phyloP scores from a whole-genome alignment of 2,797 vertebrate species.

The Notamacropus eugenii region DNA sequence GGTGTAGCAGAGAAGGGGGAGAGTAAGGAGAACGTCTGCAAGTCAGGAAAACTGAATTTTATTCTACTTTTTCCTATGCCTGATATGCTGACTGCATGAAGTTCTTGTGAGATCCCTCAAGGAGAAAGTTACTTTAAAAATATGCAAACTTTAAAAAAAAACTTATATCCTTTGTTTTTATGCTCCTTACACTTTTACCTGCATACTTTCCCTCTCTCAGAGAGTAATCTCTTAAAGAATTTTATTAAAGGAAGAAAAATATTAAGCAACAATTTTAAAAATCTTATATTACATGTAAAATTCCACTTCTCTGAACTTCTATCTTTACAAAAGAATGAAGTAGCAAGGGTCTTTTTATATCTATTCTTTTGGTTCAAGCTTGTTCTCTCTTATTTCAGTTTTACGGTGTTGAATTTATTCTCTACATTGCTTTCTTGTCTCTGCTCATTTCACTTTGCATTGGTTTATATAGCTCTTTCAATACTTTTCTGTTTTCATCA shows the following conservation, averaged over 20 bases:
- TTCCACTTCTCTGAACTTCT: background rate
- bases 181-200: background rate
- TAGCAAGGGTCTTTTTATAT: background rate
- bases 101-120: constrained; percentile 1
- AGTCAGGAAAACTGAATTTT: background rate
- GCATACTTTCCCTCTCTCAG: background rate
- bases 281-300: background rate
- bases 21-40: background rate
- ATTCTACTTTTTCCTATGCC: background rate
- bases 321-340: background rate
- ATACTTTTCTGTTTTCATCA: background rate
- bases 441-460: background rate
- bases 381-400: background rate
- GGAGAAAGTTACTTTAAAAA: constrained; percentile 26
- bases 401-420: background rate
- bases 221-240: background rate
- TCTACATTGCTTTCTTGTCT: background rate
- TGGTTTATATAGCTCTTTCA: background rate
- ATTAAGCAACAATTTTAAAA: background rate
- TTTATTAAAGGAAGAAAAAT: background rate
- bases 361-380: background rate
- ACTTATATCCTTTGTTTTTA: background rate
- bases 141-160: background rate
- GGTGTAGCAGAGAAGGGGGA: background rate
- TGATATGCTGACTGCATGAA: background rate